Base-by-base conservation (phyloP, 2,113 vertebrate species). In the Danionella cerebrum region DNA sequence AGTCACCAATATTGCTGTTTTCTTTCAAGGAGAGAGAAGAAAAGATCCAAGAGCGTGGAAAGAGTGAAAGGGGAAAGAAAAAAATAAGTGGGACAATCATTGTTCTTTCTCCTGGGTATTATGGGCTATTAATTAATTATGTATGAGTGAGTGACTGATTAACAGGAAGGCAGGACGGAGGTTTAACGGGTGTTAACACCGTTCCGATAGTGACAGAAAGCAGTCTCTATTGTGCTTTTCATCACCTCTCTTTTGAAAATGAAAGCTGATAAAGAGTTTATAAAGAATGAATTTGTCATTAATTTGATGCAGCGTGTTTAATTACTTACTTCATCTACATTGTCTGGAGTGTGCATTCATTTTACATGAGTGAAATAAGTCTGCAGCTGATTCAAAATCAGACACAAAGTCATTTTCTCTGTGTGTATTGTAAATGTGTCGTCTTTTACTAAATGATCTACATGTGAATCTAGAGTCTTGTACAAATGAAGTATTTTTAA, bases 71-170 rank as follows among this genome's bases (percentile, higher is more conserved):
- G n/a, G n/a, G 67, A 44, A 60, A 70, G 48, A 22, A 22, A 53
- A 69, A 69, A 69, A 69, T 76, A 48, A 45, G 71, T 53, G 73
- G 70, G 69, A 69, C 54, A 38, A 48, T 62, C 72, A 81, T 88
- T 86, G 84, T 89, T 86, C 83, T 81, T 44, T 68, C 67, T 78
- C 76, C 69, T 71, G 76, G 71, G 69, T 79, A 85, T 78, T 77
- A 71, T 80, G 74, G 79, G 80, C 84, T 84, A 89, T 87, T 86
- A 88, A 89, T 90, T 88, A 89, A 89, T 88, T 86, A 76, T 75
- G 76, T 73, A 80, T 77, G 78, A 75, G 86, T 80, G 83, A 85
- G 82, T 84, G 82, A 85, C 80, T 79, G 75, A 76, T 44, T 82
- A 81, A 82, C 27, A 82, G 74, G 82, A 85, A 88, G 75, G 68